Percentiles rank a stretch among this genome's conserved stretches.
Conservation (phyloP, 2,797 vertebrate genomes). For the Scarus forsteni region DNA sequence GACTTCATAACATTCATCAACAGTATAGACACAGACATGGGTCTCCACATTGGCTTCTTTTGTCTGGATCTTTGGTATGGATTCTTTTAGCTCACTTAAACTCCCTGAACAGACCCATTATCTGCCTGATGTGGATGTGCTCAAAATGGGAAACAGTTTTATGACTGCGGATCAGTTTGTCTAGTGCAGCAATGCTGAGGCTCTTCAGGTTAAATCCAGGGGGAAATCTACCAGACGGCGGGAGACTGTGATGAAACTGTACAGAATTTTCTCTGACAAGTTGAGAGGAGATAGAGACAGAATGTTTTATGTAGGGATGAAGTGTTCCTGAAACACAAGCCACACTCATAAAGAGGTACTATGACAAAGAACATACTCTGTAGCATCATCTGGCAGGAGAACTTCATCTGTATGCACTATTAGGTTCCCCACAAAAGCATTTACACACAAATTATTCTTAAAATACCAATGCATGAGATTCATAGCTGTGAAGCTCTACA, state of each 20-base stretch:
- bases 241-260: slow-evolving; percentile 4
- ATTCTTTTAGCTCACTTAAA: background rate
- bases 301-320: slow-evolving; percentile 1
- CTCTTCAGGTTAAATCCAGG: background rate
- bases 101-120: background rate
- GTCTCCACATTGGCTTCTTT: slow-evolving; percentile 14
- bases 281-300: slow-evolving; percentile 1
- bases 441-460: background rate
- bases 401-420: slow-evolving; percentile 1
- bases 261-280: background rate
- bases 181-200: background rate
- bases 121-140: background rate
- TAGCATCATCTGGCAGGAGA: slow-evolving; percentile 8
- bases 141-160: background rate
- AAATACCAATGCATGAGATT: background rate
- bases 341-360: slow-evolving; percentile 8
- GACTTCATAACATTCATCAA: slow-evolving; percentile 24
- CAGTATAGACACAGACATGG: background rate
- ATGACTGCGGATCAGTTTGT: slow-evolving; percentile 14
- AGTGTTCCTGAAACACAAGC: background rate
- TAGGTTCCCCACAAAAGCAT: background rate
- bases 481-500: background rate
- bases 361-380: background rate
- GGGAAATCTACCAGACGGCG: background rate
- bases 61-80: background rate